Base-by-base conservation (phyloP, 1,140 invertebrate genomes). In the Hycleus phaleratus region DNA sequence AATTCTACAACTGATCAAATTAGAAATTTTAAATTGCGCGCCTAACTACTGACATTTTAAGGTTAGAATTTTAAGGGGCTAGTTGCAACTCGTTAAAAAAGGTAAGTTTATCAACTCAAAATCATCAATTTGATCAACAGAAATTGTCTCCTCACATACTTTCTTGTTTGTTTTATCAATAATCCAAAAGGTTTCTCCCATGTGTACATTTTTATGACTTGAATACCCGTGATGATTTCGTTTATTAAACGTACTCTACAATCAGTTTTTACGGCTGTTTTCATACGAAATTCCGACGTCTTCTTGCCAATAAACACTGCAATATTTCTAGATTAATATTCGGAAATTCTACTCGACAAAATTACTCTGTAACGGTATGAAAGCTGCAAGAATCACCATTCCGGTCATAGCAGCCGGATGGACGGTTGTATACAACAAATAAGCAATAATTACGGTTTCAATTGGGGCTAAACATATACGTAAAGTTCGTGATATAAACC, bases 121-220 rank as follows among this genome's bases (percentile, higher is more conserved):
- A 18, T 18, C 18, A 1, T 18, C 18, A 18, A 18, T 18, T 18
- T 1, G 18, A 18, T 18, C 18, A 18, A 18, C 18, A 18, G 18
- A 18, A 12, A 12, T 12, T 12, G 12, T 12, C 12, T 12, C 12
- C 12, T 18, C 18, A 18, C 64, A 71, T 73, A 81, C 79, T 66
- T 77, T 63, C 85, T 73, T n/a, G 79, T 77, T 32, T 75, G 67
- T 42, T 79, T 75, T 3, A 87, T 77, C 47, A 90, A 77, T 51
- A 78, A 78, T 39, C 81, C 78, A 67, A 91, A 92, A 0, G 87
- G 83, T 62, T 82, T 81, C 70, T 92, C 89, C 89, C 89, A 92
- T 2, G 86, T 84, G 63, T 91, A 91, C 89, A 93, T 92, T 77
- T 94, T 95, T 18, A 95, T 93, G 2, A 92, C 85, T 71, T 91